Evolutionary conservation across 2,113 vertebrate genomes (phyloP).

Genomic region (Acanthochromis polyacanthus): DNA sequence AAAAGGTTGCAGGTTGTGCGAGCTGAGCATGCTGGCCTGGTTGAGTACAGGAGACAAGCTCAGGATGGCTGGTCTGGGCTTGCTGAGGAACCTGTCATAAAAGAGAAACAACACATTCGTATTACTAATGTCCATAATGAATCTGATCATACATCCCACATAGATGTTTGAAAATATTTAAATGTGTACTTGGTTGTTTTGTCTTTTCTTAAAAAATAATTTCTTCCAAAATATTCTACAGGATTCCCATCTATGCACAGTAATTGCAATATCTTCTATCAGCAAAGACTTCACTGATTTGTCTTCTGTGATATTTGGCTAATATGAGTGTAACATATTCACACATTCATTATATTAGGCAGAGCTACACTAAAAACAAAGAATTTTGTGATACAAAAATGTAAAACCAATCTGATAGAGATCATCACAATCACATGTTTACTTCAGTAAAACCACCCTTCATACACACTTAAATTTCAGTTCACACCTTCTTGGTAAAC

Average conservation of each 20-base stretch:
- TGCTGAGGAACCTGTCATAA: constrained; percentile 48
- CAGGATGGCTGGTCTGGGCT: constrained; percentile 40
- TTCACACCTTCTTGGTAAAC: constrained; percentile 67
- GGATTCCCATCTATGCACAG: neutral
- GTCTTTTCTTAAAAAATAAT: neutral
- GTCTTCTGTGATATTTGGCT: neutral
- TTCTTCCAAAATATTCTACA: neutral
- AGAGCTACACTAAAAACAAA: neutral
- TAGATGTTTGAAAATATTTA: neutral
- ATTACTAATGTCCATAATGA: no score
- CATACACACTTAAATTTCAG: constrained; percentile 26
- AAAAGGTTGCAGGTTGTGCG: constrained; percentile 58
- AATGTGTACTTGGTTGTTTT: neutral
- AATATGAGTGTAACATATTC: neutral
- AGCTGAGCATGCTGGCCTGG: constrained; percentile 44
- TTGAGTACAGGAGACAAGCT: constrained; percentile 43
- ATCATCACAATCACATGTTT: constrained; percentile 17
- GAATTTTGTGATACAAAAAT: neutral
- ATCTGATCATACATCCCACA: no score
- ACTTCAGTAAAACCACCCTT: constrained; percentile 16
- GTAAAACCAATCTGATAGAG: neutral
- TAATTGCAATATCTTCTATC: neutral
- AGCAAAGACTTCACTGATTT: neutral
- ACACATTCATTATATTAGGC: neutral
- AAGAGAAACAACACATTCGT: constrained; percentile 2